phyloP scores from a whole-genome alignment of 1,140 invertebrate genomes.

The Drosophila sp. region DNA sequence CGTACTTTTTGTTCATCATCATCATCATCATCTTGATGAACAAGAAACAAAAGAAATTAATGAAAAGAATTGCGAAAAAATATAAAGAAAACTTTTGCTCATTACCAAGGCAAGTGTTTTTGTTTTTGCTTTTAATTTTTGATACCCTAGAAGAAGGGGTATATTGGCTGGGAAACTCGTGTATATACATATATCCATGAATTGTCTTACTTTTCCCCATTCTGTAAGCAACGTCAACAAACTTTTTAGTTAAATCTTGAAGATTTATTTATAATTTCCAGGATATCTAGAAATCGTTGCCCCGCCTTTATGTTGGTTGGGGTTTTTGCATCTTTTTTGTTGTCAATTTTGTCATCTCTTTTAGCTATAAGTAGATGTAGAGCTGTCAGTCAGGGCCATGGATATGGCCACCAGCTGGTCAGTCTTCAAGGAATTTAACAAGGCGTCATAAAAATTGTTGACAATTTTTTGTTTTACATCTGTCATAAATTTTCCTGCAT shows the following conservation, averaged over 20 bases:
- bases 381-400: slow-evolving; percentile 51
- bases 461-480: slow-evolving; percentile 69
- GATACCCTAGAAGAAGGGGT: neutral
- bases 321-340: slow-evolving; percentile 7
- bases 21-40: slow-evolving; percentile 40
- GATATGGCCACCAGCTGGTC: slow-evolving; percentile 53
- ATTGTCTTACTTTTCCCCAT: too few relatives aligned
- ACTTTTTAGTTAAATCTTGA: too few relatives aligned
- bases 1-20: slow-evolving; percentile 34
- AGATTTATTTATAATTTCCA: neutral
- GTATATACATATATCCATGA: too few relatives aligned
- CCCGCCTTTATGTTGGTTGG: neutral
- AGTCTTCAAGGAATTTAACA: slow-evolving; percentile 39
- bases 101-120: slow-evolving; percentile 74
- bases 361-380: slow-evolving; percentile 28
- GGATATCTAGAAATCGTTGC: neutral
- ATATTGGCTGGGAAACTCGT: too few relatives aligned
- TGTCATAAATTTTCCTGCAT: slow-evolving; percentile 71
- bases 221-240: too few relatives aligned
- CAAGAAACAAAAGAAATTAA: slow-evolving; percentile 45
- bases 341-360: neutral
- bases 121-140: slow-evolving; percentile 13
- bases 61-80: slow-evolving; percentile 47
- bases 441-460: slow-evolving; percentile 43
- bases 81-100: slow-evolving; percentile 58